Conservation (phyloP, 2,888 invertebrate species). For the Beris morrisii region DNA sequence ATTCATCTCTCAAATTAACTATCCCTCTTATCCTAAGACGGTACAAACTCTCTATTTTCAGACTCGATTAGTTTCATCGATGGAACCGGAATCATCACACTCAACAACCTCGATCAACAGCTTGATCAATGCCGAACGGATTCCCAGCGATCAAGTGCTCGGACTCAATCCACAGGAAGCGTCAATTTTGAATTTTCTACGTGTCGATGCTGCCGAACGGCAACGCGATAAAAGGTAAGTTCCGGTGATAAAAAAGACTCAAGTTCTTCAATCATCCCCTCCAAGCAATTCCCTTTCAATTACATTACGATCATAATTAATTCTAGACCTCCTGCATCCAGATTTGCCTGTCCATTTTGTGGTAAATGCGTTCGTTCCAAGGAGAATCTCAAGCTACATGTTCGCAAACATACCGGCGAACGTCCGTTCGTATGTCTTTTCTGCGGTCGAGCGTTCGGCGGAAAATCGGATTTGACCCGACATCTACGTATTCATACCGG, state of each 20-base stretch:
- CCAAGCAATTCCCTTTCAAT: background rate
- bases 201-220: conserved; percentile 63
- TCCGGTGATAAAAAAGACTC: background rate
- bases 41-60: conserved; percentile 35
- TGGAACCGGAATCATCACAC: conserved; percentile 57
- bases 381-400: conserved; percentile 84
- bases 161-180: conserved; percentile 60
- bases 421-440: conserved; percentile 89
- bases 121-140: conserved; percentile 62
- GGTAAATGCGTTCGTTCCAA: conserved; percentile 87
- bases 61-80: conserved; percentile 52
- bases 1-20: conserved; percentile 33
- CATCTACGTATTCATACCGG: conserved; percentile 87
- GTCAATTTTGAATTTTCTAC: conserved; percentile 67
- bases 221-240: conserved; percentile 65
- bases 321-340: conserved; percentile 54
- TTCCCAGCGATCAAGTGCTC: conserved; percentile 60
- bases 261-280: background rate
- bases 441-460: conserved; percentile 85
- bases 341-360: conserved; percentile 87
- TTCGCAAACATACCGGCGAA: conserved; percentile 83
- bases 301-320: background rate
- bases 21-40: background rate
- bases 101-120: conserved; percentile 49
- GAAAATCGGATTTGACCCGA: conserved; percentile 83